phyloP scores from a whole-genome alignment of 2,113 vertebrate genomes.

The Semnopithecus entellus region DNA sequence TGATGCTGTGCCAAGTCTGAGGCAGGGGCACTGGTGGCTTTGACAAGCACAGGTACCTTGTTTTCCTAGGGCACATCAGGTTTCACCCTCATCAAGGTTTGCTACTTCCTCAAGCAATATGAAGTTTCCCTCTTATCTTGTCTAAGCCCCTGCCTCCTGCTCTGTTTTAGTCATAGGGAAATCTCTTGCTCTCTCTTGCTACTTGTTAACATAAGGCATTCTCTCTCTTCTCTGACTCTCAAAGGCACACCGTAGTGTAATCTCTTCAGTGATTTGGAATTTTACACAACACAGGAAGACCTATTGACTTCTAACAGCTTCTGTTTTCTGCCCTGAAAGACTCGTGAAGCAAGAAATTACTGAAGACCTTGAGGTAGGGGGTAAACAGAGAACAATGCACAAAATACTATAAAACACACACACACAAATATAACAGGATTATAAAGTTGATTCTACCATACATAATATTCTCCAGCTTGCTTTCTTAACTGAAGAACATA shows the following conservation, averaged over 20 bases:
- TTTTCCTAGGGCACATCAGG: no score
- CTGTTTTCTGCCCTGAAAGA: not conserved
- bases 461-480: not conserved
- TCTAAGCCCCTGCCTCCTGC: not conserved
- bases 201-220: not conserved
- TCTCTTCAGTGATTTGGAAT: not conserved
- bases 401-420: not conserved
- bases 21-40: not conserved
- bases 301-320: not conserved
- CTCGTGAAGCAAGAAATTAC: constrained; percentile 18
- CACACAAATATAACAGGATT: not conserved
- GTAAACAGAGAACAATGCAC: not conserved
- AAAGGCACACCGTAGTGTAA: not conserved
- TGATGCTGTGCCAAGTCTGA: no score
- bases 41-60: not conserved
- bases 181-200: not conserved
- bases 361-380: no score
- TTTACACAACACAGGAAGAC: not conserved
- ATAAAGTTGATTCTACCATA: not conserved
- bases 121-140: no score
- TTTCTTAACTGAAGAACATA: not conserved
- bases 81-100: not conserved
- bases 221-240: not conserved
- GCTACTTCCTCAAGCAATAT: not conserved
- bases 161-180: not conserved